These are phyloP conservation scores for Drosophila ficusphila DNA, from an alignment of 1,140 invertebrate genomes.

Conservation along the genomic window DNA sequence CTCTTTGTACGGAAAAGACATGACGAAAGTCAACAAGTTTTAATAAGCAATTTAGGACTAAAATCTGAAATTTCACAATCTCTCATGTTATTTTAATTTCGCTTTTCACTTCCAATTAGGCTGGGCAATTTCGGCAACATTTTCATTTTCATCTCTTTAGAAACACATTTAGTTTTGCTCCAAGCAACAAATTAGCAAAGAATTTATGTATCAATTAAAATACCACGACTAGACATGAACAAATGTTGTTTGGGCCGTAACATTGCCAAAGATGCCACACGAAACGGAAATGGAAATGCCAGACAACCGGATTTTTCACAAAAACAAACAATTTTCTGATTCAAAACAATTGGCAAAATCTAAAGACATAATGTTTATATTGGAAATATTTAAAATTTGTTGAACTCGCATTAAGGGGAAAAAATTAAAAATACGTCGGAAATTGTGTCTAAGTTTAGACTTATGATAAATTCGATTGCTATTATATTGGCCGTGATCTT, in stretches of 20 bases:
- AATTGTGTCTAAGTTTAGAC: conserved; percentile 50
- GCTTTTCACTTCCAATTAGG: conserved; percentile 22
- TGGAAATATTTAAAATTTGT: conserved; percentile 60
- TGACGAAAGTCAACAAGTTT: conserved; percentile 13
- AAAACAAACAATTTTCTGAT: conserved; percentile 46
- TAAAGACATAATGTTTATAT: conserved; percentile 66
- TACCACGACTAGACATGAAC: conserved; percentile 54
- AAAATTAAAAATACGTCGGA: conserved; percentile 64
- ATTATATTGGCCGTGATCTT: conserved; percentile 24
- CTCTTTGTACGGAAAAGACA: neutral
- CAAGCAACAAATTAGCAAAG: conserved; percentile 48
- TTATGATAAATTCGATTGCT: conserved; percentile 54
- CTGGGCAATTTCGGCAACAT: conserved; percentile 17
- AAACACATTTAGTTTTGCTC: conserved; percentile 7
- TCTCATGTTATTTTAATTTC: neutral
- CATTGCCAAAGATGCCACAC: conserved; percentile 58
- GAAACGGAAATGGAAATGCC: conserved; percentile 66
- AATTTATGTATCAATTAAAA: conserved; percentile 75
- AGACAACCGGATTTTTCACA: conserved; percentile 56
- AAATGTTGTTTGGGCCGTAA: conserved; percentile 41
- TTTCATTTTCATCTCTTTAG: conserved; percentile 9
- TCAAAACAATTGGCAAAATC: conserved; percentile 34
- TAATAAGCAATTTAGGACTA: neutral
- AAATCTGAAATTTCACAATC: conserved; percentile 17
- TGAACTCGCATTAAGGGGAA: conserved; percentile 47